A percentile compares a stretch with the other conserved stretches of the same genome.
Conservation (phyloP, 2,888 invertebrate species). For the Busseola fusca region DNA sequence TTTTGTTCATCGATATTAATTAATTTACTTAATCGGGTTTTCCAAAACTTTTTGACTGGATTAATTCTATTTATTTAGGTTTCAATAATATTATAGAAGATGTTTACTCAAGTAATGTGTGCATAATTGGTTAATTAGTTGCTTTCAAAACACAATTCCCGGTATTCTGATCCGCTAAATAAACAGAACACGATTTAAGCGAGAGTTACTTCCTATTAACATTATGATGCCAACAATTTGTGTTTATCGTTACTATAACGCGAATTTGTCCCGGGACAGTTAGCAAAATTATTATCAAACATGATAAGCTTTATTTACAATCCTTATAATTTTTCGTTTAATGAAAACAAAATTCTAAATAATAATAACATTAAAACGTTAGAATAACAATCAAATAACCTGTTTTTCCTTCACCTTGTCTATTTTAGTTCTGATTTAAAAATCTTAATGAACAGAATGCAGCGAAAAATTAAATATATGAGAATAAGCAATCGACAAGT, state of each 20-base stretch:
- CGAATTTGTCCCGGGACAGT: not conserved
- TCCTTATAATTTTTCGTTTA: not conserved
- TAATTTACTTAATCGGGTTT: conserved; percentile 44
- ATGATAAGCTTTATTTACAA: not conserved
- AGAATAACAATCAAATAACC: not conserved
- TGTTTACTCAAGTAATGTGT: conserved; percentile 36
- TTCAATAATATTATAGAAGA: conserved; percentile 22
- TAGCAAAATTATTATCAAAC: not conserved
- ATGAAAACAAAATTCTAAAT: not conserved
- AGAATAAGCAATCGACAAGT: conserved; percentile 57
- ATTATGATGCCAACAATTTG: conserved; percentile 31
- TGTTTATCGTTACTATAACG: conserved; percentile 20
- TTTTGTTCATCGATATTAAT: conserved; percentile 53
- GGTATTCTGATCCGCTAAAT: conserved; percentile 30
- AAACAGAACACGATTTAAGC: conserved; percentile 35
- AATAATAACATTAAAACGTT: not conserved
- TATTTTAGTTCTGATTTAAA: not conserved
- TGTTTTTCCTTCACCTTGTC: not conserved
- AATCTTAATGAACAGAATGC: not conserved
- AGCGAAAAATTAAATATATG: conserved; percentile 25
- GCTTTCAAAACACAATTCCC: conserved; percentile 30
- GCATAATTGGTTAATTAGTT: conserved; percentile 52
- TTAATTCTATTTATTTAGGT: conserved; percentile 41
- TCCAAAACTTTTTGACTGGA: conserved; percentile 48
- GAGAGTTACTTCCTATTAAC: conserved; percentile 41